A percentile compares a stretch with the other conserved stretches of the same genome.
These are phyloP conservation scores for Lordiphosa collinella DNA, from an alignment of 1,140 invertebrate genomes.

Conservation along the genomic window DNA sequence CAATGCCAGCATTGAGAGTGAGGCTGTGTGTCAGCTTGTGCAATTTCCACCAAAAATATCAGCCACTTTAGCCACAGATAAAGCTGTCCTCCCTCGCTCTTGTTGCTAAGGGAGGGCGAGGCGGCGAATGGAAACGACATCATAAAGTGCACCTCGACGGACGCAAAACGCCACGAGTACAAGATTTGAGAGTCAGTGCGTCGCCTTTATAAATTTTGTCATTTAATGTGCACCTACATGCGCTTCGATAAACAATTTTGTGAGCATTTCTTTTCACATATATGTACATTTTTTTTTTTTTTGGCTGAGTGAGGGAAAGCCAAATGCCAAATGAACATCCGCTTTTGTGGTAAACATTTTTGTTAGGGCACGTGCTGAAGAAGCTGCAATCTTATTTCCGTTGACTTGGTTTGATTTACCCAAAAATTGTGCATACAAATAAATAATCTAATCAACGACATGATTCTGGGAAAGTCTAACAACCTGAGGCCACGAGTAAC, in stretches of 20 bases:
- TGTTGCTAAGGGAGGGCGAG: conserved; percentile 10
- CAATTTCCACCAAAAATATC: conserved; percentile 53
- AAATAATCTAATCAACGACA: conserved; percentile 3
- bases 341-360: conserved; percentile 12
- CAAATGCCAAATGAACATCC: conserved; percentile 48
- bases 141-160: conserved; percentile 56
- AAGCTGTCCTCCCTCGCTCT: conserved; percentile 50
- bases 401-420: neutral
- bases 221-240: conserved; percentile 47
- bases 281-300: neutral
- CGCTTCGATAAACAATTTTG: conserved; percentile 41
- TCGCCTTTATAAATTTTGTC: conserved; percentile 41
- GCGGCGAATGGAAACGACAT: conserved; percentile 17
- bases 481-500: too few relatives aligned
- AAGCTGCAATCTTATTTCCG: conserved; percentile 5
- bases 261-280: conserved; percentile 30
- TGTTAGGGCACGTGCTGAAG: conserved; percentile 19
- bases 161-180: conserved; percentile 28
- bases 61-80: conserved; percentile 66
- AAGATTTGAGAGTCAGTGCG: conserved; percentile 44
- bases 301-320: neutral
- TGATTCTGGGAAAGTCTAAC: too few relatives aligned
- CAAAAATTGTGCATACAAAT: conserved; percentile 3
- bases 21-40: conserved; percentile 41
- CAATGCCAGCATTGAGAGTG: conserved; percentile 7